Evolutionary conservation across 2,113 vertebrate genomes (phyloP).

Genomic region (Passer montanus): DNA sequence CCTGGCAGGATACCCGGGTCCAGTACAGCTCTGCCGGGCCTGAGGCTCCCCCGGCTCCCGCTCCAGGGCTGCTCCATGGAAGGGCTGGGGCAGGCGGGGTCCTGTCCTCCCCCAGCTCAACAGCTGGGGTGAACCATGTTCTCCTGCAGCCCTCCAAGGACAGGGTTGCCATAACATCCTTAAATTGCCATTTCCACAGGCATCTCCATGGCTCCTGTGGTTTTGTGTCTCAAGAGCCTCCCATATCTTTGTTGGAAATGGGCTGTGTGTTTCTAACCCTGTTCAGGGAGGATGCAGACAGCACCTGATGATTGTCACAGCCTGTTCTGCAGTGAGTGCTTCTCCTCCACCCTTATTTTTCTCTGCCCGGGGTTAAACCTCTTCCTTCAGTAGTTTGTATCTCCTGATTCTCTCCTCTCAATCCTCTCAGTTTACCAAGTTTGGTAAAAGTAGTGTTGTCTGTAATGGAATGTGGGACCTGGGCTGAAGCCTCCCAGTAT

Average conservation of each 20-base stretch:
- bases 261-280: background rate
- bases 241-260: background rate
- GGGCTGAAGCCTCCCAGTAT: background rate
- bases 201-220: background rate
- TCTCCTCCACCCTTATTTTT: background rate
- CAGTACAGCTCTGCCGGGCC: background rate
- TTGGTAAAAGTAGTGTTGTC: background rate
- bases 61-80: background rate
- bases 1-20: rapidly evolving
- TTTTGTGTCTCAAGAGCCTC: background rate
- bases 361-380: background rate
- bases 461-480: background rate
- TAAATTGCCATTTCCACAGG: background rate
- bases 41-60: background rate
- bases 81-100: background rate
- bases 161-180: background rate
- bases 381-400: background rate
- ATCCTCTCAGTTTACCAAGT: background rate
- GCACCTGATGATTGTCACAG: background rate
- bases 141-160: background rate
- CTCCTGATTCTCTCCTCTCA: background rate
- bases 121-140: rapidly evolving
- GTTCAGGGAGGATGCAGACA: background rate
- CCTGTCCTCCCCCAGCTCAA: background rate
- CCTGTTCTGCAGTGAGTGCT: background rate